These are phyloP conservation scores for Hydractinia symbiolongicarpus DNA, from an alignment of 30 jellyfish, hydroid and myxozoan species.

Conservation along the genomic window DNA sequence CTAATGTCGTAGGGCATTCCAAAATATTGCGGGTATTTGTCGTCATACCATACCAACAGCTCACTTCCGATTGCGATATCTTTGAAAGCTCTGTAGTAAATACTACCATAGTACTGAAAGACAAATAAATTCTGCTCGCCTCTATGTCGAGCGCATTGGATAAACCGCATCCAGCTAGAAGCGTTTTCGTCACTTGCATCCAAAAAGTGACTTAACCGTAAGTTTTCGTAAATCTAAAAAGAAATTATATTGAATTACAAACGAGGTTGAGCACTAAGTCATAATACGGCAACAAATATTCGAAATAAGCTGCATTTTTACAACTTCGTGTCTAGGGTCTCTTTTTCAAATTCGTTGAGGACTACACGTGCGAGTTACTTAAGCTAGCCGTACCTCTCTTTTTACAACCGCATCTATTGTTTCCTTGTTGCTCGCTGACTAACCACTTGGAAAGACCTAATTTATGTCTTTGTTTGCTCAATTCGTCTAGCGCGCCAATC, in stretches of 20 bases:
- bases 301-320: too few relatives aligned
- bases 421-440: too few relatives aligned
- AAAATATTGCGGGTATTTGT: conserved; percentile 89
- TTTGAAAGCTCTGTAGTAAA: conserved; percentile 92
- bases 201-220: conserved; percentile 68
- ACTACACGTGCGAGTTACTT: too few relatives aligned
- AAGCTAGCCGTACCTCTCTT: too few relatives aligned
- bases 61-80: conserved; percentile 89
- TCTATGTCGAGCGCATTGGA: conserved; percentile 92
- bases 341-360: too few relatives aligned
- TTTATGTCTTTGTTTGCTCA: too few relatives aligned
- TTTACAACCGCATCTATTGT: too few relatives aligned
- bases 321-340: too few relatives aligned
- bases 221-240: conserved; percentile 73
- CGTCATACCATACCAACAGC: conserved; percentile 97
- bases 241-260: neutral
- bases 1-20: conserved; percentile 89
- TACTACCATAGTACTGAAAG: conserved; percentile 89
- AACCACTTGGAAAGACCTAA: too few relatives aligned
- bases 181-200: conserved; percentile 95
- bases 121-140: conserved; percentile 90
- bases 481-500: too few relatives aligned
- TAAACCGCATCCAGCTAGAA: conserved; percentile 98
- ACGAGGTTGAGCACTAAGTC: too few relatives aligned
- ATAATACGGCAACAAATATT: too few relatives aligned